Evolutionary conservation across 1,140 invertebrate species (phyloP).

Genomic region (Psix sp.): DNA sequence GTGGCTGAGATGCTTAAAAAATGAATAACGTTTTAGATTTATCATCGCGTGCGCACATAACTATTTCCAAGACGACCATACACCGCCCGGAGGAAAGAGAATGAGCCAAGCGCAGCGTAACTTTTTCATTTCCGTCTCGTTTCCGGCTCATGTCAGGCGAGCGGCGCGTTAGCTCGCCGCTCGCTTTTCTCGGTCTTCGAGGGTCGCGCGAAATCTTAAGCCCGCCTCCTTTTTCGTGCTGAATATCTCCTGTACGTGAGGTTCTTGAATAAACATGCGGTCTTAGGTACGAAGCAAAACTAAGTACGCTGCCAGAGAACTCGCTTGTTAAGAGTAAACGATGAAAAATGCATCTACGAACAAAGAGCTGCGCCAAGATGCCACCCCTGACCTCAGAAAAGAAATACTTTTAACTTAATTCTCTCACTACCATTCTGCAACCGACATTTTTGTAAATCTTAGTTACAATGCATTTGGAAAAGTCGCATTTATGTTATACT

Average conservation of each 20-base stretch:
- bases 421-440: slow-evolving; percentile 39
- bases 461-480: too few relatives aligned
- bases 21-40: slow-evolving; percentile 60
- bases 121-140: slow-evolving; percentile 74
- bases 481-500: too few relatives aligned
- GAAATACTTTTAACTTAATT: slow-evolving; percentile 73
- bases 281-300: slow-evolving; percentile 61
- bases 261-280: slow-evolving; percentile 76
- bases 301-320: slow-evolving; percentile 58
- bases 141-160: slow-evolving; percentile 66
- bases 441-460: slow-evolving; percentile 26
- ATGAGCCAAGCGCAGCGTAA: slow-evolving; percentile 67
- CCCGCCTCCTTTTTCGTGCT: slow-evolving; percentile 65
- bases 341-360: slow-evolving; percentile 72
- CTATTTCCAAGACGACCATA: slow-evolving; percentile 58
- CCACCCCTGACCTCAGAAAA: slow-evolving; percentile 21
- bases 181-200: slow-evolving; percentile 55
- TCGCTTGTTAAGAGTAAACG: slow-evolving; percentile 68
- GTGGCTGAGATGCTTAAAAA: slow-evolving; percentile 56
- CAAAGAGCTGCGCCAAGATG: slow-evolving; percentile 63
- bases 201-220: slow-evolving; percentile 37
- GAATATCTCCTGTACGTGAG: slow-evolving; percentile 75
- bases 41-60: slow-evolving; percentile 58
- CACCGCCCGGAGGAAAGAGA: slow-evolving; percentile 55
- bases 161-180: slow-evolving; percentile 51